Evolutionary conservation across 2,113 vertebrate species (phyloP).

Genomic region (Desmodus rotundus): DNA sequence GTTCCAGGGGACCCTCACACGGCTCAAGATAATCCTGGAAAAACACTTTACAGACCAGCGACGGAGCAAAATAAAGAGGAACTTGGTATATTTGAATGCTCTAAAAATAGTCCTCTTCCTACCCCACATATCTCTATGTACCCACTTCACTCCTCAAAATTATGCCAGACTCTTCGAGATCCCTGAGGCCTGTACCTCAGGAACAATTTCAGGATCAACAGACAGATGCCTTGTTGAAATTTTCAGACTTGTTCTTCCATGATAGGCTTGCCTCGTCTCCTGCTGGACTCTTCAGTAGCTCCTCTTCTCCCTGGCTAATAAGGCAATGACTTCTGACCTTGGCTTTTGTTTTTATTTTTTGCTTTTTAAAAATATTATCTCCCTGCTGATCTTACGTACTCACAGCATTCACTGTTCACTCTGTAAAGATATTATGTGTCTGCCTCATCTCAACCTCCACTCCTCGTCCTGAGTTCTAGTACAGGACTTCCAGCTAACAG

Average conservation of each 20-base stretch:
- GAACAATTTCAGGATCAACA: background rate
- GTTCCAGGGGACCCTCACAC: background rate
- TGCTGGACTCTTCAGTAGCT: background rate
- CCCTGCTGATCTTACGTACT: background rate
- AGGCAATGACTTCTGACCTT: background rate
- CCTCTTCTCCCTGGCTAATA: background rate
- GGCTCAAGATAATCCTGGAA: background rate
- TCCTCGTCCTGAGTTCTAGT: background rate
- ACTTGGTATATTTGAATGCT: background rate
- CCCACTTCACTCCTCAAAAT: background rate
- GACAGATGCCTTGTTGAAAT: background rate
- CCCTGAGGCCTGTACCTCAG: background rate
- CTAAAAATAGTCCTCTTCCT: background rate
- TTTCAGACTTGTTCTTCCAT: background rate
- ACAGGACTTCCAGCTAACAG: background rate
- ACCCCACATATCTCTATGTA: background rate
- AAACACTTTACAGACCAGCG: background rate
- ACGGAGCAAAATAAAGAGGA: background rate
- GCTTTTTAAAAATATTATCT: background rate
- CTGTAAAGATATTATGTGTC: background rate
- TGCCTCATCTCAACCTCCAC: background rate
- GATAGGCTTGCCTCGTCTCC: background rate
- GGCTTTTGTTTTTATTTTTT: background rate
- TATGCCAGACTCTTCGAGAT: background rate
- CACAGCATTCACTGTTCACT: background rate